Evolutionary conservation across 2,113 vertebrate species (phyloP), one percentile per base, ranked within the genome.

Genomic region (Machaerirhynchus nigripectus): DNA sequence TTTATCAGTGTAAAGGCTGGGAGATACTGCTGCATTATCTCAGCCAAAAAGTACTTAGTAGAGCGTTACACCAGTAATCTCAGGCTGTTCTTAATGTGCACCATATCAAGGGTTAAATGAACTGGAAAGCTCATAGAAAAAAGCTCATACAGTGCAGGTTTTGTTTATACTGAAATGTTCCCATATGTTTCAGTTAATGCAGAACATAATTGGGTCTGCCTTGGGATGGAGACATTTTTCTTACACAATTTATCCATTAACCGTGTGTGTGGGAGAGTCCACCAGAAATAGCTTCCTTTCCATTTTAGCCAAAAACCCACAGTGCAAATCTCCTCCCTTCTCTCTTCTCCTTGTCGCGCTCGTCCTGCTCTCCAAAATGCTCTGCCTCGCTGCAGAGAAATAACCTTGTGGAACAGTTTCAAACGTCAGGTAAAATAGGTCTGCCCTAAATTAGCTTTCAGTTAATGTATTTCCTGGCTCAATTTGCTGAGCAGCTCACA

Each of bases 141-240:
- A 87, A 73, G 70, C 91, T 90, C 74, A 68, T 86, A 95, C 93
- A 93, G 95, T 91, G 89, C 87, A 83, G 93, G 69, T 96, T 91
- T 96, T 96, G 94, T 96, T 97, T 94, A 91, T 93, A n/a, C 74
- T 70, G 91, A 96, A 96, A 91, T 92, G 92, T 89, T 95, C 96
- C 96, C 92, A 95, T 97, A 96, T 96, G 94, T 93, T 95, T 93
- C 88, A 50, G 90, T 91, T 95, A 96, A 83, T 77, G 71, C 91
- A 91, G 91, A 76, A 90, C 56, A 78, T 96, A 96, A 96, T 94
- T 97, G 94, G 86, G 60, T 65, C 92, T 95, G 93, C 93, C 65
- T 91, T 96, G 88, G 90, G 80, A 89, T 78, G 86, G 80, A 93
- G 90, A 82, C 73, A 28, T 94, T 90, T 90, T 95, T 96, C 92